Conservation (phyloP, 2,888 invertebrate genomes). For the Napeogenes inachia region DNA sequence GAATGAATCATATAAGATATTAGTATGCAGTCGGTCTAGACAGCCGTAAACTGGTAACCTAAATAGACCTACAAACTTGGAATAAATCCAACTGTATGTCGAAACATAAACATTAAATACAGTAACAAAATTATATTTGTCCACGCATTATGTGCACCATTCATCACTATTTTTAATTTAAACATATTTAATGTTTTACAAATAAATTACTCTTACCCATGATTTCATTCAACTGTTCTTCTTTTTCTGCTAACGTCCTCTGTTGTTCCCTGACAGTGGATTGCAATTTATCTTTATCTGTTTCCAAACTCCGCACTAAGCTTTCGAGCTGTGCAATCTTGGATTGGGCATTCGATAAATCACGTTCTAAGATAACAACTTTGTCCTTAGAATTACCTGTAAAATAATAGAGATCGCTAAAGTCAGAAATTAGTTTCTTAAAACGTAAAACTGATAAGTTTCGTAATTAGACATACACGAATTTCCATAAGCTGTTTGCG, state of each 20-base stretch:
- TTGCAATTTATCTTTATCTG: slow-evolving; percentile 83
- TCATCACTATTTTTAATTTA: too few relatives aligned
- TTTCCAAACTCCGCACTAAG: slow-evolving; percentile 66
- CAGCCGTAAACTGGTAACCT: slow-evolving; percentile 28
- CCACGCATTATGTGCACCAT: too few relatives aligned
- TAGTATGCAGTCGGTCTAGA: slow-evolving; percentile 31
- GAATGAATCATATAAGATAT: slow-evolving; percentile 38
- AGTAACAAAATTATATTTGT: neutral
- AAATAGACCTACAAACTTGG: slow-evolving; percentile 29
- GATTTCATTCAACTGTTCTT: slow-evolving; percentile 63
- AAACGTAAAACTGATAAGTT: neutral
- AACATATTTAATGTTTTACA: too few relatives aligned
- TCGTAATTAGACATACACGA: slow-evolving; percentile 50
- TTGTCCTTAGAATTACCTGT: slow-evolving; percentile 68
- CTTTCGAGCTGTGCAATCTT: slow-evolving; percentile 65
- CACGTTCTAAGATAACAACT: slow-evolving; percentile 60
- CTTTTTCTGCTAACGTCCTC: slow-evolving; percentile 59
- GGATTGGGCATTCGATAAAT: slow-evolving; percentile 56
- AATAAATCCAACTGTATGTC: slow-evolving; percentile 23
- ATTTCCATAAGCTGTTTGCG: slow-evolving; percentile 61
- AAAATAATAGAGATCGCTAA: neutral
- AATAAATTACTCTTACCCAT: slow-evolving; percentile 46
- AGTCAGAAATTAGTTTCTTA: neutral
- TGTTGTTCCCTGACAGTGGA: slow-evolving; percentile 79
- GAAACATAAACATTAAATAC: too few relatives aligned